phyloP scores from a whole-genome alignment of 1,140 invertebrate genomes.

The Chironomus striatipennis region DNA sequence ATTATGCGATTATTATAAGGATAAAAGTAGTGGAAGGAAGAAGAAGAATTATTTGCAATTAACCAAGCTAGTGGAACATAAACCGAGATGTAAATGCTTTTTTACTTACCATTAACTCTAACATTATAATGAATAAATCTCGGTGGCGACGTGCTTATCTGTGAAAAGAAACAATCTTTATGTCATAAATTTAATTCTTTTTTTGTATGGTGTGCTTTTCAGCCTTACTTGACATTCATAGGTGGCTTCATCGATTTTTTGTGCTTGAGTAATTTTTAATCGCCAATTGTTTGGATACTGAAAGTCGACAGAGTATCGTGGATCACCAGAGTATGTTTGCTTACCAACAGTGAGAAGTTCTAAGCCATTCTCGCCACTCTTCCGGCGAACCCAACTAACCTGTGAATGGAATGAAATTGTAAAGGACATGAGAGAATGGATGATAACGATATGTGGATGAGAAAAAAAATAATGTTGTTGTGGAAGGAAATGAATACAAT shows the following conservation, averaged over 20 bases:
- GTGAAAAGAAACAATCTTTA: neutral
- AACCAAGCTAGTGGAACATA: too few species aligned
- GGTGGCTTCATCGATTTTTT: constrained; percentile 59
- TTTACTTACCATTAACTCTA: constrained; percentile 57
- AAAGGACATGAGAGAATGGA: constrained; percentile 24
- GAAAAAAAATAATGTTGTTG: constrained; percentile 14
- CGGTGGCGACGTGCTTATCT: constrained; percentile 63
- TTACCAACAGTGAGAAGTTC: constrained; percentile 59
- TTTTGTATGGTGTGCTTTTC: too few species aligned
- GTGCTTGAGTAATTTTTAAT: constrained; percentile 57
- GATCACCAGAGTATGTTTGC: constrained; percentile 62
- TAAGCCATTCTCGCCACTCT: constrained; percentile 50
- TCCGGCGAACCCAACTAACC: constrained; percentile 63
- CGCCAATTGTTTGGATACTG: constrained; percentile 71
- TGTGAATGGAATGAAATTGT: constrained; percentile 32
- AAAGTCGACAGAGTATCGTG: constrained; percentile 61
- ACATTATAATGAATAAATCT: constrained; percentile 62
- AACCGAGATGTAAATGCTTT: neutral
- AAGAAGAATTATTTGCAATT: too few species aligned
- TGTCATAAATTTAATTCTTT: too few species aligned
- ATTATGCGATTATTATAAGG: constrained; percentile 14
- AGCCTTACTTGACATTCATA: constrained; percentile 59
- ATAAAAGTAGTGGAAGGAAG: neutral
- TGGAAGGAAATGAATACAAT: neutral
- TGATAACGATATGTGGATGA: neutral